Evolutionary conservation across 2,113 vertebrate genomes (phyloP).

Genomic region (Carollia perspicillata): DNA sequence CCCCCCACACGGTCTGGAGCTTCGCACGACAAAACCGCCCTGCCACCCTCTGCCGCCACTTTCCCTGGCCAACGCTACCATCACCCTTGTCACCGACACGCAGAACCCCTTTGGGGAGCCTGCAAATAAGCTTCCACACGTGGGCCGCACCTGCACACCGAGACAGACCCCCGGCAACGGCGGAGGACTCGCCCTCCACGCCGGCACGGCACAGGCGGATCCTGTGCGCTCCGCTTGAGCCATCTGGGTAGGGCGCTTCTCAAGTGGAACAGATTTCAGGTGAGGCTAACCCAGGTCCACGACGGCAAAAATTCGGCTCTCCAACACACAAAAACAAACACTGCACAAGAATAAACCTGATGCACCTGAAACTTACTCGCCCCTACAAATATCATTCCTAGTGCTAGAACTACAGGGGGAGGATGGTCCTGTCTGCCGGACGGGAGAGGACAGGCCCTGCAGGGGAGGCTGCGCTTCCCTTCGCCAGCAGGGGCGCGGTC

Average conservation of each 20-base stretch:
- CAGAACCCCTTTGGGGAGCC: background rate
- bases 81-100: background rate
- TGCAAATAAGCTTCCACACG: background rate
- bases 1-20: background rate
- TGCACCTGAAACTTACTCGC: background rate
- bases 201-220: fast-evolving
- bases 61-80: background rate
- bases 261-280: background rate
- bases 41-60: fast-evolving
- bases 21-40: background rate
- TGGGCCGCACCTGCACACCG: background rate
- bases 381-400: background rate
- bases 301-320: background rate
- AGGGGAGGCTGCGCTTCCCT: background rate
- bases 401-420: background rate
- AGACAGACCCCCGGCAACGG: fast-evolving
- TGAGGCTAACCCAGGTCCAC: background rate
- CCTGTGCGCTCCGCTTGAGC: background rate
- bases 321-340: background rate
- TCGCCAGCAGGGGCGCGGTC: fast-evolving
- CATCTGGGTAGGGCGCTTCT: background rate
- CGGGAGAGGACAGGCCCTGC: background rate
- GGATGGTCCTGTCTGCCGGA: background rate
- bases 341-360: background rate
- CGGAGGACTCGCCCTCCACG: background rate